Base-by-base conservation (phyloP, 2,888 invertebrate species). In the Caenorhabditis macrosperma region DNA sequence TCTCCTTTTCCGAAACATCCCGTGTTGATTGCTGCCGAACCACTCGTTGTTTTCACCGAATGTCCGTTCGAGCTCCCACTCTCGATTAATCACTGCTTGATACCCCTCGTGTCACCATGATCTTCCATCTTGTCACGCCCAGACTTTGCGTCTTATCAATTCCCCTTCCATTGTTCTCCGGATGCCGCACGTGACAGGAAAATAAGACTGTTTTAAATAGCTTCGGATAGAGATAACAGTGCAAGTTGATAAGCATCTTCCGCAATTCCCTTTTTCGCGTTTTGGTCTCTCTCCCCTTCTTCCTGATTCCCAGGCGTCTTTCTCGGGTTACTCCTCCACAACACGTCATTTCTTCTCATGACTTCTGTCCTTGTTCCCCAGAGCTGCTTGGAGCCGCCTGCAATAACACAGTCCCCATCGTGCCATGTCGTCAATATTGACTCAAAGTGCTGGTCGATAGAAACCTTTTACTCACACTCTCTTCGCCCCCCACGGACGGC, bases 141-240 rank as follows among this genome's bases (percentile, higher is more conserved):
- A 30, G 33, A 48, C 48, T 17, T 4, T 24, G 12, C 22, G 6
- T 26, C 55, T 68, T 68, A 59, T 68, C 57, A 68, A 6, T 30
- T 22, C 28, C 24, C 12, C 15, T 60, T 38, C 35, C 38, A 57
- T 57, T 63, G 61, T 72, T 63, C 52, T 71, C 57, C 48, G 59
- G 30, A 63, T 41, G 46, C 72, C 72, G 46, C 72, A 72, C 63
- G 63, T 72, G 63, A 71, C 71, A 69, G 24, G 41, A 71, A 55
- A 54, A 48, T 68, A 46, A 59, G 68, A 48, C 46, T 24, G 24
- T 67, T 55, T 57, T 20, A 54, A 20, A 20, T 38, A 44, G 35
- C 22, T 22, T 38, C 48, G 7, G 50, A 50, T 7, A 50, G 24
- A 15, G 22, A 15, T 24, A 15, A 50, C 24, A 24, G 24, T 38